Percentiles rank a stretch among this genome's conserved stretches.
Evolutionary conservation across 2,797 vertebrate species (phyloP).

Genomic region (Stomatorhinus walkeri): DNA sequence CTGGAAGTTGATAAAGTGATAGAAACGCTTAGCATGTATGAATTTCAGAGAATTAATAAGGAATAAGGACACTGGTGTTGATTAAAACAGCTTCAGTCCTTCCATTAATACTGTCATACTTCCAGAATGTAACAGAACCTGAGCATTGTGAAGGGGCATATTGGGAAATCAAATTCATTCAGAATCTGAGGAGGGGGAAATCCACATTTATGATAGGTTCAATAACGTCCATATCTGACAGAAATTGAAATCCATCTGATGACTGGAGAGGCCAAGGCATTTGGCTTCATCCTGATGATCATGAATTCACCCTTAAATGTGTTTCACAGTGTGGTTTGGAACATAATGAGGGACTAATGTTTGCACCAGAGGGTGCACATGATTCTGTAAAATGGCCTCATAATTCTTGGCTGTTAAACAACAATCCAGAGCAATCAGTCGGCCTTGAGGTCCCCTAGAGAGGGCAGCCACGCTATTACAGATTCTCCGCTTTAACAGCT

Average conservation of each 20-base stretch:
- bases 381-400: neutral
- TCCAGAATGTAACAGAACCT: neutral
- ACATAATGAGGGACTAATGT: neutral
- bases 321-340: neutral
- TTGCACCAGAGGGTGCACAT: neutral
- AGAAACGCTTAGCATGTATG: neutral
- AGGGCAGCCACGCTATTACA: neutral
- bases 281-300: neutral
- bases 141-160: neutral
- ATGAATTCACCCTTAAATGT: neutral
- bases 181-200: neutral
- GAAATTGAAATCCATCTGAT: neutral
- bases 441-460: neutral
- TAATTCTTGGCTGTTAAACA: neutral
- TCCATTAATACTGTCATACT: neutral
- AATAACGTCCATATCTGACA: neutral
- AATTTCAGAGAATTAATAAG: neutral
- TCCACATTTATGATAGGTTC: neutral
- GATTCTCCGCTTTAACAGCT: neutral
- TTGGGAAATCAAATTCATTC: neutral
- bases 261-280: neutral
- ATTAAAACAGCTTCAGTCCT: neutral
- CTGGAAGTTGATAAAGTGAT: neutral
- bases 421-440: neutral
- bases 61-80: neutral